Evolutionary conservation across 2,888 invertebrate species (phyloP), one percentile per base, ranked within the genome.

Genomic region (Cephus sareptanus): DNA sequence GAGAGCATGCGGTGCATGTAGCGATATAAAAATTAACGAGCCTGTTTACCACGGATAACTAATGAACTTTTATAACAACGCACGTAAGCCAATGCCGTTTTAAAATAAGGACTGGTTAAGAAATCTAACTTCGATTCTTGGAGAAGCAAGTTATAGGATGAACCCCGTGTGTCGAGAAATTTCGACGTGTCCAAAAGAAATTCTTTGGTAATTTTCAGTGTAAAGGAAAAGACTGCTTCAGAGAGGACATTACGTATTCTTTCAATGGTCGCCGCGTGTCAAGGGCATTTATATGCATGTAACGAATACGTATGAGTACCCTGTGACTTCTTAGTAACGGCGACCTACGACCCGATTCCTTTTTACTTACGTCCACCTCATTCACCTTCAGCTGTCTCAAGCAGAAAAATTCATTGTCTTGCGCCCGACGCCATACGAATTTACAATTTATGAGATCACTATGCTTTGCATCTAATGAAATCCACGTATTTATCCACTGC

Each of bases 361-460:
- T 31, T 34, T 71, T 34, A 31, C 34, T 33, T 71, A 33, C 71
- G 31, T 71, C 71, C 31, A 71, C 33, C 71, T 12, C 31, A 33
- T 71, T 34, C 71, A 33, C 34, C 71, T 71, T 34, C 71, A 31
- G 13, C 71, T 71, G 33, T 23, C 71, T 71, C 71, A 13, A 1
- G 3, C 71, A 23, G 56, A 23, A 56, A 56, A 56, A 56, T 56
- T 56, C 56, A 23, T 56, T 56, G 56, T 23, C 23, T 40, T 56
- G 56, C 56, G 23, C 23, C 56, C 23, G 15, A 23, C 56, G 23
- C 56, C 23, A 23, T 56, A 56, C 23, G 73, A 73, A 85, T 84
- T 83, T 85, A 80, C 83, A 85, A 85, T 85, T 84, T 85, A 85
- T 85, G 81, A 85, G 80, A 74, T 76, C 75, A 73, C 68, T 15